phyloP scores from a whole-genome alignment of 2,113 vertebrate species.

The Cyprinodon tularosa region DNA sequence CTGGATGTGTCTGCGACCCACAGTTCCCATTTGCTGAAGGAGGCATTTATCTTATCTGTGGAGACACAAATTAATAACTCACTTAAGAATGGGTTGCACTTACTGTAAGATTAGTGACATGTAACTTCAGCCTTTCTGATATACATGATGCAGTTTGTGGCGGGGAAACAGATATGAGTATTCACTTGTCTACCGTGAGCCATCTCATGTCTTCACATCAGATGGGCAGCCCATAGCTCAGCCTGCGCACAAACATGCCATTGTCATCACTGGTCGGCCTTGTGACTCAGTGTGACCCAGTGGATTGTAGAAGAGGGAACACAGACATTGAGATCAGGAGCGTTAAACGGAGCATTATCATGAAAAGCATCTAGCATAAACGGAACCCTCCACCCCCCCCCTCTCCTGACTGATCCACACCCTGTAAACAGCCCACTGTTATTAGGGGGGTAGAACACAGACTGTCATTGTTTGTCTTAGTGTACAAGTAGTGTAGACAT shows the following conservation, averaged over 20 bases:
- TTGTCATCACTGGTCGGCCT: constrained; percentile 75
- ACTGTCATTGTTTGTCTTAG: constrained; percentile 71
- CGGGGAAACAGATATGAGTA: not conserved
- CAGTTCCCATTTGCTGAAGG: constrained; percentile 46
- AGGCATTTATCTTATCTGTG: constrained; percentile 39
- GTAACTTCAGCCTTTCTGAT: constrained; percentile 10
- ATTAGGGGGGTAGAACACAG: constrained; percentile 69
- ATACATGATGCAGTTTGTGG: not conserved
- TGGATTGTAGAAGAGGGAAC: constrained; percentile 59
- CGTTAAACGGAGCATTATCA: constrained; percentile 67
- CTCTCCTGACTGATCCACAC: constrained; percentile 30
- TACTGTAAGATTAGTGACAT: constrained; percentile 5
- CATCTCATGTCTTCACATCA: constrained; percentile 66
- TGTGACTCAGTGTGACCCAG: constrained; percentile 78
- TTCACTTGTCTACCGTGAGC: constrained; percentile 58
- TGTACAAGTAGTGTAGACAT: constrained; percentile 60
- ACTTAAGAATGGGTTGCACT: constrained; percentile 13
- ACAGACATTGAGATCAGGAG: constrained; percentile 59
- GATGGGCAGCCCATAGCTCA: constrained; percentile 45
- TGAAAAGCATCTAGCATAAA: constrained; percentile 63
- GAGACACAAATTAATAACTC: constrained; percentile 29
- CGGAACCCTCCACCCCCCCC: constrained; percentile 41
- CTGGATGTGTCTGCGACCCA: constrained; percentile 42
- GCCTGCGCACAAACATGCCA: constrained; percentile 72
- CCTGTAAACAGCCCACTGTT: constrained; percentile 65